phyloP scores from a whole-genome alignment of 2,888 invertebrate species.

The Cyrtodaria siliqua region DNA sequence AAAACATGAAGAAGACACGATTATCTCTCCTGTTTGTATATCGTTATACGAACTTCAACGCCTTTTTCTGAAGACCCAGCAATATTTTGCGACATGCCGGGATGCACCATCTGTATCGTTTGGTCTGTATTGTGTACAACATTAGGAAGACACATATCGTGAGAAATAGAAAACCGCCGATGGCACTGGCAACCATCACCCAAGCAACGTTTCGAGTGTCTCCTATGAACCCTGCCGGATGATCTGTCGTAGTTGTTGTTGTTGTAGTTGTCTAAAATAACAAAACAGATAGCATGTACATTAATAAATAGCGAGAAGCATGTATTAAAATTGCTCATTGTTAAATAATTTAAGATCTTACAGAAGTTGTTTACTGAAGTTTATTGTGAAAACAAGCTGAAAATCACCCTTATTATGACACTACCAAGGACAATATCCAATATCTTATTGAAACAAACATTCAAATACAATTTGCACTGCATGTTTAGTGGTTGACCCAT shows the following conservation, averaged over 20 bases:
- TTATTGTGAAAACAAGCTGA: no score
- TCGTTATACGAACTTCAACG: conserved; percentile 23
- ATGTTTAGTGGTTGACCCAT: no score
- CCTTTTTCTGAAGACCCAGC: conserved; percentile 38
- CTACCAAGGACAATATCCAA: no score
- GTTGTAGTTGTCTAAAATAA: conserved; percentile 43
- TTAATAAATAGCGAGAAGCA: background rate
- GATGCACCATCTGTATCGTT: conserved; percentile 57
- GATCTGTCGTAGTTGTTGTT: conserved; percentile 40
- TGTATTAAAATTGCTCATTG: no score
- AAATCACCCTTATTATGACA: no score
- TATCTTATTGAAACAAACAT: no score
- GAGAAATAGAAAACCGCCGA: conserved; percentile 21
- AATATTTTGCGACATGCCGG: conserved; percentile 44
- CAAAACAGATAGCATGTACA: background rate
- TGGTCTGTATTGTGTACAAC: conserved; percentile 49
- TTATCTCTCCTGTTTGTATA: no score
- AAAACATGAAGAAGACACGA: no score
- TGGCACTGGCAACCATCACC: conserved; percentile 29
- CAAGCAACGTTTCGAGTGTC: conserved; percentile 56
- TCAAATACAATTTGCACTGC: no score
- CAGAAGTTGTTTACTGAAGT: no score
- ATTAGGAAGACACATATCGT: conserved; percentile 26
- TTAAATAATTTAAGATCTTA: no score
- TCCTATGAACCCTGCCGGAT: conserved; percentile 41